These are phyloP conservation scores for Vicugna pacos DNA, from an alignment of 2,113 vertebrate species.

Conservation along the genomic window DNA sequence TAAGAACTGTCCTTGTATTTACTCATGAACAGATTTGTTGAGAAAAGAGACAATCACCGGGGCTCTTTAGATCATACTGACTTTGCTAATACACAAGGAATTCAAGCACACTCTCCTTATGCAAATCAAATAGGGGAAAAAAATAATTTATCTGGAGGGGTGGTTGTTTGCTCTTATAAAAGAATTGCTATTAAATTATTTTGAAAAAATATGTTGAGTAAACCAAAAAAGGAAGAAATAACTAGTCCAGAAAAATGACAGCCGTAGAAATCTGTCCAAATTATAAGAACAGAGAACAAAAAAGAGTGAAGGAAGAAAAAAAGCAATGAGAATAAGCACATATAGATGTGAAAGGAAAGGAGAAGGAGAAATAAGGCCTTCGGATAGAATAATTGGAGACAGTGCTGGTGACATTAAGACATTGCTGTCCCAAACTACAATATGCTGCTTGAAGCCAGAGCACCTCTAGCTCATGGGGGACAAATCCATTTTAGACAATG, in stretches of 20 bases:
- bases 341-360: background rate
- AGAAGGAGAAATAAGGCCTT: background rate
- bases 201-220: conserved; percentile 46
- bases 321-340: background rate
- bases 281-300: background rate
- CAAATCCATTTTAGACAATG: background rate
- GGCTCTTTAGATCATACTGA: background rate
- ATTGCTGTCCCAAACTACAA: background rate
- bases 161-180: background rate
- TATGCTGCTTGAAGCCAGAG: background rate
- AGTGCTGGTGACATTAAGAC: background rate
- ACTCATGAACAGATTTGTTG: background rate
- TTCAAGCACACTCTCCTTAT: background rate
- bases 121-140: conserved; percentile 2
- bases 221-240: background rate
- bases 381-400: background rate
- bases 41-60: background rate
- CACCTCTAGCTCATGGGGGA: background rate
- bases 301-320: background rate
- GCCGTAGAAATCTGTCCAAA: background rate
- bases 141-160: background rate
- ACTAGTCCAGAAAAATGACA: background rate
- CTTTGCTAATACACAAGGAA: background rate
- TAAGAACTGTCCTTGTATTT: background rate
- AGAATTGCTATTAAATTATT: conserved; percentile 46